phyloP scores from a whole-genome alignment of 2,888 invertebrate genomes.

The Cyclophora albipunctata region DNA sequence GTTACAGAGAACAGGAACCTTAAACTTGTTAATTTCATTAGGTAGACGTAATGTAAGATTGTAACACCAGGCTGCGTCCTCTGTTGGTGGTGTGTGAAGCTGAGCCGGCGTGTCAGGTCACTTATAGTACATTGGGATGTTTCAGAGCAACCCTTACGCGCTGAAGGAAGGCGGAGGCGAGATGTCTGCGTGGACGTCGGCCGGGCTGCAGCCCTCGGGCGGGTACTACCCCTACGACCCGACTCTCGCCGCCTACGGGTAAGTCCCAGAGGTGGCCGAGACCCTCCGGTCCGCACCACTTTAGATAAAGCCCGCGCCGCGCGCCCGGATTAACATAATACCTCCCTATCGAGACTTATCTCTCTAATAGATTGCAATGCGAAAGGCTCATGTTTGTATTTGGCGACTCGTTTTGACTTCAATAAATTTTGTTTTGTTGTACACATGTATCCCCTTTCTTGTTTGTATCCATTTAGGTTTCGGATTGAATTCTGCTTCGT shows the following conservation, averaged over 20 bases:
- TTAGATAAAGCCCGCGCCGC: slow-evolving; percentile 67
- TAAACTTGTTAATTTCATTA: too few species aligned
- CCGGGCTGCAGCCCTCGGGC: slow-evolving; percentile 91
- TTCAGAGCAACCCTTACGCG: slow-evolving; percentile 93
- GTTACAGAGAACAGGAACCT: too few species aligned
- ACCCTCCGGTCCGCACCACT: slow-evolving; percentile 56
- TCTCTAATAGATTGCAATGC: slow-evolving; percentile 70
- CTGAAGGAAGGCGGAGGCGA: slow-evolving; percentile 90
- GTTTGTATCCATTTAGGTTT: slow-evolving; percentile 11
- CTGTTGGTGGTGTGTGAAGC: too few species aligned
- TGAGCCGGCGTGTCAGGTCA: too few species aligned
- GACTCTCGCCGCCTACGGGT: slow-evolving; percentile 94
- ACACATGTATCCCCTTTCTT: slow-evolving; percentile 44
- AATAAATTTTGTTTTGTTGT: slow-evolving; percentile 55
- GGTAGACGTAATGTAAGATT: too few species aligned
- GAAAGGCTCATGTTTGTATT: slow-evolving; percentile 67
- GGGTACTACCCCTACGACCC: slow-evolving; percentile 96
- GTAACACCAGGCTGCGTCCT: too few species aligned
- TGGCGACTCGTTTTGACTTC: slow-evolving; percentile 58
- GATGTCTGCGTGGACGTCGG: slow-evolving; percentile 94
- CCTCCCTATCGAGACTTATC: slow-evolving; percentile 63
- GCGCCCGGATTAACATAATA: slow-evolving; percentile 64
- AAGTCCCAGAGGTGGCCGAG: slow-evolving; percentile 73
- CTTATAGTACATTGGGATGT: slow-evolving; percentile 42
- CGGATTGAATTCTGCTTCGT: slow-evolving; percentile 38